Percentiles rank a stretch among this genome's conserved stretches.
Evolutionary conservation across 1,140 invertebrate species (phyloP).

Genomic region (Drosophila parvula): DNA sequence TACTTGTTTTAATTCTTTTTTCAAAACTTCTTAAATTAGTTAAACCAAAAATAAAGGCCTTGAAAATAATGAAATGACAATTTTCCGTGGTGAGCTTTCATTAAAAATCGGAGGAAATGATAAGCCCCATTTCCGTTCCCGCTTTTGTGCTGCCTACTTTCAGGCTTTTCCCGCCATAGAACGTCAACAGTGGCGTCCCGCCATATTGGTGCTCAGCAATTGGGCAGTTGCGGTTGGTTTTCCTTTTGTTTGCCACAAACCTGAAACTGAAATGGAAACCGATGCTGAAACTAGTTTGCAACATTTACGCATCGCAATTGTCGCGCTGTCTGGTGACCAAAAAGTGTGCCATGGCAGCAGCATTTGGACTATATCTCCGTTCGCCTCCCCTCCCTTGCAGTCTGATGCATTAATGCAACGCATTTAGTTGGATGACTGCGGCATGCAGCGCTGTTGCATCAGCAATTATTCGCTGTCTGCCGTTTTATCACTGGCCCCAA

Average conservation of each 20-base stretch:
- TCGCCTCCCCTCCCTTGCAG: not conserved
- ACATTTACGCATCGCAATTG: conserved; percentile 60
- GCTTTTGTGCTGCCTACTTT: conserved; percentile 55
- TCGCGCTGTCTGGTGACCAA: conserved; percentile 63
- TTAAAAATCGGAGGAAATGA: not conserved
- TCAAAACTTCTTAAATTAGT: too few relatives aligned
- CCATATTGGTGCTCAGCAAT: conserved; percentile 12
- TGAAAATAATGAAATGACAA: too few relatives aligned
- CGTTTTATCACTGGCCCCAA: conserved; percentile 60
- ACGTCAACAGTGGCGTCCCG: conserved; percentile 47
- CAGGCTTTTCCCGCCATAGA: conserved; percentile 18
- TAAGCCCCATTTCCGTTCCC: not conserved
- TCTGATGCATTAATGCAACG: conserved; percentile 57
- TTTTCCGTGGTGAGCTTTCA: not conserved
- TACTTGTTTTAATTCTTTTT: not conserved
- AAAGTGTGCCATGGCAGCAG: conserved; percentile 69
- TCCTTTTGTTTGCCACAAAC: conserved; percentile 49
- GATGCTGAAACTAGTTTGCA: conserved; percentile 67
- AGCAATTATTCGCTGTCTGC: conserved; percentile 62
- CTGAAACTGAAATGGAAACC: conserved; percentile 55
- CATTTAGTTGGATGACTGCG: conserved; percentile 72
- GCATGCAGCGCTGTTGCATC: conserved; percentile 77
- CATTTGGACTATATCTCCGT: conserved; percentile 19
- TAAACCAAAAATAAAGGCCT: too few relatives aligned
- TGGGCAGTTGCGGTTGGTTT: conserved; percentile 12